These are phyloP conservation scores for Encarsia formosa DNA, from an alignment of 2,888 invertebrate species.

Conservation along the genomic window DNA sequence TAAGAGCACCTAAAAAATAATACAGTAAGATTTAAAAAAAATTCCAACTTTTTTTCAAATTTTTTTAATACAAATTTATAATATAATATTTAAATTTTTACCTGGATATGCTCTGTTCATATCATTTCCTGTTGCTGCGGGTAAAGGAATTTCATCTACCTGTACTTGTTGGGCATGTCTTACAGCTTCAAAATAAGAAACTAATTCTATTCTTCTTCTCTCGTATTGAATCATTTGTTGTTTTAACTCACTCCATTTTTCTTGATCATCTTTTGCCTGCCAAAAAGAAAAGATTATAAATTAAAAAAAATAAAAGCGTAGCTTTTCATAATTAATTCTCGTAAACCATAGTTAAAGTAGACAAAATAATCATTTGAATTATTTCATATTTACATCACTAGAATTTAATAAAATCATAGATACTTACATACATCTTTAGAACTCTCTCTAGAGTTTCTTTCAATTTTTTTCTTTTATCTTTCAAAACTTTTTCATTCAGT, in stretches of 20 bases:
- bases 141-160: conserved; percentile 92
- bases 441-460: conserved; percentile 93
- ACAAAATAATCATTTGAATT: not conserved
- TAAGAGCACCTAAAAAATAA: conserved; percentile 47
- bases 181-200: conserved; percentile 92
- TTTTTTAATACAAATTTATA: too few relatives aligned
- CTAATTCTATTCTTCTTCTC: conserved; percentile 77
- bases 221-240: conserved; percentile 90
- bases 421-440: conserved; percentile 91
- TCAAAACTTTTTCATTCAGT: conserved; percentile 91
- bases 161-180: conserved; percentile 92
- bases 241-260: conserved; percentile 88
- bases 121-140: conserved; percentile 56
- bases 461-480: conserved; percentile 93
- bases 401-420: conserved; percentile 1
- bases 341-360: conserved; percentile 1
- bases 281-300: conserved; percentile 14
- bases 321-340: too few relatives aligned
- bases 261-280: conserved; percentile 93
- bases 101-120: conserved; percentile 43
- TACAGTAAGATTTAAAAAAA: conserved; percentile 1
- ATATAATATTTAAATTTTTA: conserved; percentile 24
- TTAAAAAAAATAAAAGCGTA: not conserved
- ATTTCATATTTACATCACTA: not conserved
- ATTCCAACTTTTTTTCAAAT: not conserved